Base-by-base conservation (phyloP, 2,113 vertebrate species). In the Herpetotheres cachinnans region DNA sequence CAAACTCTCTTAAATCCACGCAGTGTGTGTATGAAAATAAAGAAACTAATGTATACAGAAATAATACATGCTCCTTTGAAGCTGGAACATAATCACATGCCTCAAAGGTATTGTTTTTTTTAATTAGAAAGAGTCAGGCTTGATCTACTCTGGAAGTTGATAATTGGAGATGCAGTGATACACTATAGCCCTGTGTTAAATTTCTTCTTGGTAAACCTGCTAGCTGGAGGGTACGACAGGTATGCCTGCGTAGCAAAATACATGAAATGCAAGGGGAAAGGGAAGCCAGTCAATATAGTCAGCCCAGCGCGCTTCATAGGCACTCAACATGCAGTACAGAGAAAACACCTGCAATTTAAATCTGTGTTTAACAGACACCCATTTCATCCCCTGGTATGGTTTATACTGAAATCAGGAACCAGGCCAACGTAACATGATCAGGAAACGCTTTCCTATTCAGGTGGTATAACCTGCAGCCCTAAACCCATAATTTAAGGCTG, bases 351-450 rank as follows among this genome's bases (percentile, higher is more conserved):
- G 5, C 46, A 34, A 82, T 30, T 78, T 50, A 59, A 49, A 49
- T 34, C 59, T 61, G 3, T 24, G 20, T 79, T 85, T 80, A 55
- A 38, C 8, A 74, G 36, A 59, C 16, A 42, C 38, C 42, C 46
- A 38, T 49, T 74, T 79, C 42, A 59, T 40, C 27, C 29, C n/a
- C 26, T 2, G 1, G 22, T 15, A 42, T 5, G 8, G 67, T 66
- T 82, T 32, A 49, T 29, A 38, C n/a, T 16, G 13, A 54, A 54
- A 38, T 40, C 40, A 50, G 55, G 62, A 82, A 70, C 49, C 26
- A 77, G 34, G 59, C 54, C 66, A 77, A 16, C 0, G 0, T 36
- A 66, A 66, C 16, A 3, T 0, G 4, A 36, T 11, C 19, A 24
- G 50, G 56, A 61, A 90, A 50, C 0, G 1, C 62, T 58, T 49